Evolutionary conservation across 2,888 invertebrate species (phyloP).

Genomic region (Hyalella azteca): DNA sequence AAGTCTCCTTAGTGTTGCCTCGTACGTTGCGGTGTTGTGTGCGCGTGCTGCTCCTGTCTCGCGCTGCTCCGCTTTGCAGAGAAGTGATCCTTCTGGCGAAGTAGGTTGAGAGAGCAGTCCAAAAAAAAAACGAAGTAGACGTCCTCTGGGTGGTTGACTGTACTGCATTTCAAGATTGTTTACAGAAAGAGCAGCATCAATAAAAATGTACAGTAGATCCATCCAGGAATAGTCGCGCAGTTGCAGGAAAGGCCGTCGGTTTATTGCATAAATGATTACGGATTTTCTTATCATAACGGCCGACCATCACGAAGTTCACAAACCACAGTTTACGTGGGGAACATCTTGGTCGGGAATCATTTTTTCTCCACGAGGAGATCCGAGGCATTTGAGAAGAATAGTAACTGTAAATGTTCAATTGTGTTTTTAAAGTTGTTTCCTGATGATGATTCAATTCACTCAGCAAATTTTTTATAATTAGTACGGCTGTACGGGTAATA

Average conservation of each 20-base stretch:
- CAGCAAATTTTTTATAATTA: no score
- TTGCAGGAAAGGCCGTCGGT: not conserved
- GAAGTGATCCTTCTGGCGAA: not conserved
- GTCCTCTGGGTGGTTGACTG: not conserved
- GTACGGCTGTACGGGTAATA: no score
- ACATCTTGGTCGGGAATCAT: no score
- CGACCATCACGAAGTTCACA: not conserved
- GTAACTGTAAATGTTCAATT: no score
- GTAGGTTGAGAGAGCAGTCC: slow-evolving; percentile 2
- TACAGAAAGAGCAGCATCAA: not conserved
- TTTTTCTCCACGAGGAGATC: no score
- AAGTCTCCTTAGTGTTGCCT: not conserved
- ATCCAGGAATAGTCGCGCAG: not conserved
- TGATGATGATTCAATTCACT: no score
- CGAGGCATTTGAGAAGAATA: no score
- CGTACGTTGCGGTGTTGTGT: not conserved
- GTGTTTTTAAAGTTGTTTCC: no score
- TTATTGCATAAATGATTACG: not conserved
- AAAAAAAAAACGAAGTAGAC: not conserved
- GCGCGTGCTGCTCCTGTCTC: not conserved
- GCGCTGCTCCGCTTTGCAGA: not conserved
- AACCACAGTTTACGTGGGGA: no score
- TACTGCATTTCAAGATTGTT: not conserved
- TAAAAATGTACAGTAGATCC: not conserved
- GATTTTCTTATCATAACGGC: not conserved